Conservation (phyloP, 2,113 vertebrate species). For the Dinomys branickii region DNA sequence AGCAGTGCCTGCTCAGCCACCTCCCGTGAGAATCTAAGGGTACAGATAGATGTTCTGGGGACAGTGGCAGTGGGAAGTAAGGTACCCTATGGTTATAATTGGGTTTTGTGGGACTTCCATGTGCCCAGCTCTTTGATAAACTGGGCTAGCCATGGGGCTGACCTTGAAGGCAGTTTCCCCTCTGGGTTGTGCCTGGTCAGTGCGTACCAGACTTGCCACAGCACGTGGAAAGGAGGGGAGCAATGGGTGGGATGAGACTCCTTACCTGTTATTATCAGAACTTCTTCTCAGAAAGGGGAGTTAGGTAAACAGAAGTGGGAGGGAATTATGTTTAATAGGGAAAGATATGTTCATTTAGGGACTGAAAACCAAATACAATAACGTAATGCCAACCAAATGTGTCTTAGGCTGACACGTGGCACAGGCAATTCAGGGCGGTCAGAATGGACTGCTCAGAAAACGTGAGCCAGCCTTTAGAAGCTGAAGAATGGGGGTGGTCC, state of each 20-base stretch:
- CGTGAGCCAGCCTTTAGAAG: neutral
- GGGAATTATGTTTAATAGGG: neutral
- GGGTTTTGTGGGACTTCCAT: neutral
- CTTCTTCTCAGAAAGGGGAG: neutral
- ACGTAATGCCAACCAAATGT: neutral
- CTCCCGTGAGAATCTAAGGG: neutral
- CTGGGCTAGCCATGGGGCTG: neutral
- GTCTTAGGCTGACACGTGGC: neutral
- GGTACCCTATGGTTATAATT: neutral
- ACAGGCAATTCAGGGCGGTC: neutral
- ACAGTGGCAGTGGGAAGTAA: neutral
- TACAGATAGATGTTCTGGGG: neutral
- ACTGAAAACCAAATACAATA: neutral
- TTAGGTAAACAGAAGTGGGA: neutral
- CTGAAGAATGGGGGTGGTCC: neutral
- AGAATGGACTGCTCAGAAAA: neutral
- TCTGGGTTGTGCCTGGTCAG: neutral
- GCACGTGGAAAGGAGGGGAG: neutral
- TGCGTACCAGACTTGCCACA: neutral
- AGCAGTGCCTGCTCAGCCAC: neutral
- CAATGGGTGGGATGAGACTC: neutral
- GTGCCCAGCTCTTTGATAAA: neutral
- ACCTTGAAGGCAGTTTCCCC: neutral
- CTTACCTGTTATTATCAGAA: neutral
- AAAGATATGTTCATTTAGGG: neutral